Conservation (phyloP, 1,140 invertebrate genomes). For the Drosophila kohkoa region DNA sequence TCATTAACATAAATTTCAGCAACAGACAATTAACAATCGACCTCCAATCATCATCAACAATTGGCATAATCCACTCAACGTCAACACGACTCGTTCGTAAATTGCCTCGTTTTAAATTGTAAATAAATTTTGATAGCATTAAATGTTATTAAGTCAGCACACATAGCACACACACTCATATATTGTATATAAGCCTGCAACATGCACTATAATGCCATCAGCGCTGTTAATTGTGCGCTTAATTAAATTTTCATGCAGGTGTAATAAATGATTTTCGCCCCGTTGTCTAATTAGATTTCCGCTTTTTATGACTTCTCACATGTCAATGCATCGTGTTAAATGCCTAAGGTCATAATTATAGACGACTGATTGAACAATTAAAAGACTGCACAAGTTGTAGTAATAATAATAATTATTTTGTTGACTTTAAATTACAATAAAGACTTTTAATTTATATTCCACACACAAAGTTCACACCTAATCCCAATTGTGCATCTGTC, state of each 20-base stretch:
- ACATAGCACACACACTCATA: slow-evolving; percentile 23
- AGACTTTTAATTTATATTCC: neutral
- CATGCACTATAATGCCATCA: slow-evolving; percentile 30
- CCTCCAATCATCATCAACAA: slow-evolving; percentile 79
- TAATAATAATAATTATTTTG: neutral
- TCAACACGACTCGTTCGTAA: slow-evolving; percentile 36
- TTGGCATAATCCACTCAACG: slow-evolving; percentile 77
- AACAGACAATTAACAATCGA: slow-evolving; percentile 79
- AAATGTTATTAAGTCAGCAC: slow-evolving; percentile 68
- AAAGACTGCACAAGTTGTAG: slow-evolving; percentile 1
- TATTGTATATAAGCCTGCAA: slow-evolving; percentile 45
- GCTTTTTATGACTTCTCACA: slow-evolving; percentile 47
- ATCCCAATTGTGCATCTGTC: slow-evolving; percentile 54
- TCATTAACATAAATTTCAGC: slow-evolving; percentile 76
- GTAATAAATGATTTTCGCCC: slow-evolving; percentile 76
- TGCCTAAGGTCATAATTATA: slow-evolving; percentile 41
- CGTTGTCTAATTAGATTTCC: slow-evolving; percentile 75
- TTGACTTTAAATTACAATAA: neutral
- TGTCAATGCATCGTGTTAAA: slow-evolving; percentile 19
- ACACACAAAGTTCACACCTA: slow-evolving; percentile 2
- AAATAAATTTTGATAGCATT: slow-evolving; percentile 80
- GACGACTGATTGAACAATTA: slow-evolving; percentile 16
- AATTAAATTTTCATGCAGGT: slow-evolving; percentile 83
- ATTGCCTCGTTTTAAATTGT: slow-evolving; percentile 79
- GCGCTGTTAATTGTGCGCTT: slow-evolving; percentile 75